Conservation (phyloP, 2,888 invertebrate genomes). For the Rhaphigaster nebulosa region DNA sequence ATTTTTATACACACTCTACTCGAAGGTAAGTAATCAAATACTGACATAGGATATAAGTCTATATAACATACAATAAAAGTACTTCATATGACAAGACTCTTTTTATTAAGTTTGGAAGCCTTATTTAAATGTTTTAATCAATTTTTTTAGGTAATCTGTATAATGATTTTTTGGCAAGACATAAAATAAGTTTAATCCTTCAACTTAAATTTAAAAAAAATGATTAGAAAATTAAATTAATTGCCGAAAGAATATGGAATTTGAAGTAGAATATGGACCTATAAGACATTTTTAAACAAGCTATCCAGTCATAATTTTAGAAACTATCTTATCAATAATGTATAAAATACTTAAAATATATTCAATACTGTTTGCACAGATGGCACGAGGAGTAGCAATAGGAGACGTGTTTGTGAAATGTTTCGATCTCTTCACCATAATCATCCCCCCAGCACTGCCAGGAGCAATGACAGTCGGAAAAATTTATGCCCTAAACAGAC, state of each 20-base stretch:
- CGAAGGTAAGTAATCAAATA: constrained; percentile 70
- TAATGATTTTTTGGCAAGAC: neutral
- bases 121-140: neutral
- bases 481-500: constrained; percentile 82
- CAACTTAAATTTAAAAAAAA: neutral
- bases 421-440: constrained; percentile 92
- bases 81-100: no score
- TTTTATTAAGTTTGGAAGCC: no score
- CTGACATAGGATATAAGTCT: neutral
- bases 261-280: no score
- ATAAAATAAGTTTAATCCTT: neutral
- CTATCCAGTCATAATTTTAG: neutral
- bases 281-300: no score
- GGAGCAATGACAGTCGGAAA: constrained; percentile 91
- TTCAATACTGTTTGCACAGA: constrained; percentile 62
- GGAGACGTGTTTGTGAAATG: constrained; percentile 79
- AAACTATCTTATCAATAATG: neutral
- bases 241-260: neutral
- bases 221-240: neutral
- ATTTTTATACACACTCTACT: constrained; percentile 72
- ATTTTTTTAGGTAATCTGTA: neutral
- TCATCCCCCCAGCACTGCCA: constrained; percentile 93
- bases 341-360: neutral
- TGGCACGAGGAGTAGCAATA: constrained; percentile 64
- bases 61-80: no score